Percentiles rank a stretch among this genome's conserved stretches.
Conservation (phyloP, 2,113 vertebrate species). For the Hyperopisus bebe region DNA sequence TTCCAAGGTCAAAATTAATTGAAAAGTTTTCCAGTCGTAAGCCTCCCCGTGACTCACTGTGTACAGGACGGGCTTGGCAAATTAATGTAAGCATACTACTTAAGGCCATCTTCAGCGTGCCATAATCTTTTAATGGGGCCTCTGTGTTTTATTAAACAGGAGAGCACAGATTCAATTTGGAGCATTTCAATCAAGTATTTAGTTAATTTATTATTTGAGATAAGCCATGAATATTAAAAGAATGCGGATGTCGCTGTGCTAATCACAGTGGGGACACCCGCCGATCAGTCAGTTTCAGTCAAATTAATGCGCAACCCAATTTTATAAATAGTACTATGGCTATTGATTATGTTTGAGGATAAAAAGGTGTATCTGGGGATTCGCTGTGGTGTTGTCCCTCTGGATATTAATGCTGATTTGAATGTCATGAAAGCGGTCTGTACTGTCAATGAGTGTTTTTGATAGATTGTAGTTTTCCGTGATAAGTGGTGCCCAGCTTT, state of each 20-base stretch:
- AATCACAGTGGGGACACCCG: neutral
- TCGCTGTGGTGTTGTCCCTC: neutral
- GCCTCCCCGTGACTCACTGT: conserved; percentile 25
- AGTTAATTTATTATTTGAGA: conserved; percentile 19
- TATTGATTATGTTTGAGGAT: conserved; percentile 11
- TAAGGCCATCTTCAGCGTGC: conserved; percentile 28
- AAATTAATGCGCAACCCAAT: neutral
- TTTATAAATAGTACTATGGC: neutral
- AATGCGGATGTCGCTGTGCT: neutral
- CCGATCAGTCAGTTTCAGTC: neutral
- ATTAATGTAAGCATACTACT: conserved; percentile 33
- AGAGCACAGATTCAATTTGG: conserved; percentile 12
- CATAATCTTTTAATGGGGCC: conserved; percentile 41
- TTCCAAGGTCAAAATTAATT: conserved; percentile 47
- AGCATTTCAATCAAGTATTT: conserved; percentile 17
- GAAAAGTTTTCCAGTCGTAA: conserved; percentile 36
- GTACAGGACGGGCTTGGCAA: conserved; percentile 22
- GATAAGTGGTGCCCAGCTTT: neutral
- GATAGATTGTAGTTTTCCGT: neutral
- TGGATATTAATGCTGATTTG: neutral
- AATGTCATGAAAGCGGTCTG: neutral
- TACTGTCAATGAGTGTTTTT: neutral
- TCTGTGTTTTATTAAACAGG: conserved; percentile 31
- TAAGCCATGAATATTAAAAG: conserved; percentile 17
- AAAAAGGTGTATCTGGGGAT: neutral